Evolutionary conservation across 2,113 vertebrate genomes (phyloP).

Genomic region (Isichthys henryi): DNA sequence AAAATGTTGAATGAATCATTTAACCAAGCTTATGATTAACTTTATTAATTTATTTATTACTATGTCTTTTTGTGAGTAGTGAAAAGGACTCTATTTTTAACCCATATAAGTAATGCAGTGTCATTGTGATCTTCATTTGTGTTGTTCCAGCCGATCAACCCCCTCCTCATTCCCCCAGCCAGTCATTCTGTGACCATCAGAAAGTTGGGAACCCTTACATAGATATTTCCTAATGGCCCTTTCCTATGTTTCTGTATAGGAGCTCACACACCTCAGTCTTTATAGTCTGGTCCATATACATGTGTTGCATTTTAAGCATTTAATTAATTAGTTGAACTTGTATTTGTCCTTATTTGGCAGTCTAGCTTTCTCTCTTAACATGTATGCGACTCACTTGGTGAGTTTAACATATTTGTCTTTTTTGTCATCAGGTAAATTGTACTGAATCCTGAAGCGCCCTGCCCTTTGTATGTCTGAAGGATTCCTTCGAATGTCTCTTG

Average conservation of each 20-base stretch:
- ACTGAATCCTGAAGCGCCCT: not conserved
- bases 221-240: not conserved
- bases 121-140: not conserved
- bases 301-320: not conserved
- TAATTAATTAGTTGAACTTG: not conserved
- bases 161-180: not conserved
- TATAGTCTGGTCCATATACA: not conserved
- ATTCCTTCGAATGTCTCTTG: not conserved
- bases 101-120: not conserved
- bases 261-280: not conserved
- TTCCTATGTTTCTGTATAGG: not conserved
- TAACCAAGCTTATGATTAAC: not conserved
- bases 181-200: not conserved
- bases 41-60: too few species aligned
- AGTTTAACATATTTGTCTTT: not conserved
- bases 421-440: not conserved
- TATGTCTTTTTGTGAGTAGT: not conserved
- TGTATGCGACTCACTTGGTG: not conserved
- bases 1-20: not conserved
- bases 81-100: not conserved
- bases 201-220: not conserved
- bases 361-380: not conserved
- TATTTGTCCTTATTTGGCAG: not conserved
- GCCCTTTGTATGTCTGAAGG: not conserved
- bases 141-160: not conserved